A percentile compares a stretch with the other conserved stretches of the same genome.
phyloP scores from a whole-genome alignment of 2,888 invertebrate genomes.

The Brachynemurus nebulosus region DNA sequence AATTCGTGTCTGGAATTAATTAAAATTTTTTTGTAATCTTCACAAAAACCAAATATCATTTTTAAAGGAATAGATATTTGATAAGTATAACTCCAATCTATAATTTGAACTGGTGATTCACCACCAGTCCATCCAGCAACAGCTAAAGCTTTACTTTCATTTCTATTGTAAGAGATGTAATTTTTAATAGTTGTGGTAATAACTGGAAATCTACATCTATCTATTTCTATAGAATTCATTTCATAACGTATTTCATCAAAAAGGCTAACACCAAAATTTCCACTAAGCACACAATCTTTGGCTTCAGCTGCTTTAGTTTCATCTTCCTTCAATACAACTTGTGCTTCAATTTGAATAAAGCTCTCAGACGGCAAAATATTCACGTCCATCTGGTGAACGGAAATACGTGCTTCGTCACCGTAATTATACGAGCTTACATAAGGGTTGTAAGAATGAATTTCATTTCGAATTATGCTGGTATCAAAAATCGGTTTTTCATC shows the following conservation, averaged over 20 bases:
- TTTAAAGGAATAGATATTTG: too few relatives aligned
- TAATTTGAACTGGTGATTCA: too few relatives aligned
- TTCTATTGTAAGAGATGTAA: not conserved
- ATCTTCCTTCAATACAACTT: not conserved
- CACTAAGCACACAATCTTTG: not conserved
- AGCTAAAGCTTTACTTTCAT: not conserved
- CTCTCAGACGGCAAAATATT: not conserved
- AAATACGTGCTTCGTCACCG: not conserved
- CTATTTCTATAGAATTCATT: not conserved
- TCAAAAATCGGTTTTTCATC: not conserved
- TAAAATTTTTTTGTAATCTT: not conserved
- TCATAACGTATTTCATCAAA: not conserved
- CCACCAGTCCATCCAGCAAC: not conserved
- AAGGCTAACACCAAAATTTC: not conserved
- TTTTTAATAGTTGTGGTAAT: not conserved
- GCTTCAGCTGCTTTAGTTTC: not conserved
- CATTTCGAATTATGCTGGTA: not conserved
- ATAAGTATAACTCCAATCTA: too few relatives aligned
- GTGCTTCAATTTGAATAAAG: not conserved
- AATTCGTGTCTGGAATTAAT: not conserved
- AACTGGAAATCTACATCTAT: not conserved
- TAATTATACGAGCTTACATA: not conserved
- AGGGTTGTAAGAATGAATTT: not conserved
- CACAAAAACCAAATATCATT: not conserved
- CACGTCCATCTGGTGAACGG: not conserved